Base-by-base conservation (phyloP, 92 coral and sea anemone genomes). In the Palythoa grandiflora region DNA sequence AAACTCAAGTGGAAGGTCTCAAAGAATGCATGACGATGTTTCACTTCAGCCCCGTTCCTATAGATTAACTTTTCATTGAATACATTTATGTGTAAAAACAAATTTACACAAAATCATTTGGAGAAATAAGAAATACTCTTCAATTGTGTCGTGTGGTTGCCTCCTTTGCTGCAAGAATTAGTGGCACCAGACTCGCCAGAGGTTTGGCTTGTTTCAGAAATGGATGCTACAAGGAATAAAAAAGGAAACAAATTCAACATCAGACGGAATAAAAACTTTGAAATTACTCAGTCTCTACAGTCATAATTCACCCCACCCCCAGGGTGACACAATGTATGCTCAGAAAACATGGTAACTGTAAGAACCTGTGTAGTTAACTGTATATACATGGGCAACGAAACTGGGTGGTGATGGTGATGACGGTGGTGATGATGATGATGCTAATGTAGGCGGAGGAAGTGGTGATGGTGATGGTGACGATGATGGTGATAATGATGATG, bases 181-280 rank as follows among this genome's bases (percentile, higher is more conserved):
- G 94, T 16, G 99, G 99, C 13, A 97, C 99, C 89, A 97, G 90
- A 71, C 99, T 97, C 65, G 99, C 99, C 85, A 97, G 88, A 9
- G 99, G 99, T 90, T 97, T 97, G 75, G 99, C 99, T 86, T 97
- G 98, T 89, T 95, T 97, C 86, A 97, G 88, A 89, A 97, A 97
- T 59, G 98, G 99, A 84, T 97, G 99, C 99, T 97, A 91, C 11
- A 93, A 86, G 2, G 54, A 13, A 60, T n/a, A 68, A 1, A 77
- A 68, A 86, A 91, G 5, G 60, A 75, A 78, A 66, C 35, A 48
- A 37, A 40, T 83, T 10, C 14, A 9, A 19, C 11, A 16, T 68
- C 13, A 48, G 71, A 44, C 7, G 50, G 50, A 44, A 44, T 44
- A 5, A 44, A 4, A 44, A 44, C 50, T 44, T 44, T 44, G 50